These are phyloP conservation scores for Margarornis squamiger DNA, from an alignment of 2,797 vertebrate genomes.

Conservation along the genomic window DNA sequence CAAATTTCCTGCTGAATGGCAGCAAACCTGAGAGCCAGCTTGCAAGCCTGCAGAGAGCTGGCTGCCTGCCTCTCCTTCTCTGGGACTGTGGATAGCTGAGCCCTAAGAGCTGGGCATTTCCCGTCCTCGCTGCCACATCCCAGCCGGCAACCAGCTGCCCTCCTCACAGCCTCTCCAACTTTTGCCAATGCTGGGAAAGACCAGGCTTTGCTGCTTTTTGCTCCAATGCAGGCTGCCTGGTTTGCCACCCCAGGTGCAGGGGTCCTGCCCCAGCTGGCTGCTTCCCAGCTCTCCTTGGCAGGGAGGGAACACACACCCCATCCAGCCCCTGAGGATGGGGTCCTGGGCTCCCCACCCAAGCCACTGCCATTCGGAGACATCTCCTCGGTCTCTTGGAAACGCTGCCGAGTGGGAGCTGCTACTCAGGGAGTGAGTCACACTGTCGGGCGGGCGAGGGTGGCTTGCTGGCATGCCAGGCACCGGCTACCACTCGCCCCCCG, in stretches of 20 bases:
- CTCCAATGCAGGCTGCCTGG: accelerated
- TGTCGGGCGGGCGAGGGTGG: neutral
- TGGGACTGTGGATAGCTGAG: neutral
- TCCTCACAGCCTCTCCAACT: neutral
- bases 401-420: slow-evolving; percentile 4
- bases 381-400: slow-evolving; percentile 6
- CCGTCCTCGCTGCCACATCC: neutral
- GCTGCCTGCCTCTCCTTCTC: neutral
- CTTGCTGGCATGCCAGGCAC: neutral
- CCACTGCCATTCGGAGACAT: neutral
- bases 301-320: accelerated
- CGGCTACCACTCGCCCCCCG: neutral
- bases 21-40: neutral
- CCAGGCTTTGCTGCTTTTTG: neutral
- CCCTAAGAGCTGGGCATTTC: neutral
- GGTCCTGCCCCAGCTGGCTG: neutral
- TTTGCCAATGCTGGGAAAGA: neutral
- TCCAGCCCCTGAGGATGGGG: neutral
- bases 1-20: neutral
- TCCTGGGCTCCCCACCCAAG: neutral
- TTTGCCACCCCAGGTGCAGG: neutral
- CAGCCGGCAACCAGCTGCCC: neutral
- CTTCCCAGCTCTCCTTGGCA: accelerated
- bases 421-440: neutral
- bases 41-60: neutral